These are phyloP conservation scores for Embiotoca jacksoni DNA, from an alignment of 2,113 vertebrate genomes.

Conservation along the genomic window DNA sequence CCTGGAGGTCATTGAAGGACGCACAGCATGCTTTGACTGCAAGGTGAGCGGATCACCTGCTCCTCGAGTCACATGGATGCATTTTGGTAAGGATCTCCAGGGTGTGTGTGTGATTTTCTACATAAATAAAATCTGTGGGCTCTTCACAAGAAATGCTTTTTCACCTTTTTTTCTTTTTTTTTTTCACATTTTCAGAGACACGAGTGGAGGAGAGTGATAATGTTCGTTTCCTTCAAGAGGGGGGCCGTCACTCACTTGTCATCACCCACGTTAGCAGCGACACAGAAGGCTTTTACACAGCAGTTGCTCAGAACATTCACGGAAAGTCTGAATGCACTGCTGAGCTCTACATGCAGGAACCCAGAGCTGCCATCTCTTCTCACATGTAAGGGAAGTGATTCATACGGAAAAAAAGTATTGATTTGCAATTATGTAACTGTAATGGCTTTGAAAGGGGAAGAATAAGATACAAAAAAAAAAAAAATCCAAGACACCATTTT, in stretches of 20 bases:
- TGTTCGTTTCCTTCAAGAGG: slow-evolving; percentile 82
- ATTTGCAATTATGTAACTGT: not conserved
- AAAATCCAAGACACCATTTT: not conserved
- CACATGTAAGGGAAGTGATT: slow-evolving; percentile 85
- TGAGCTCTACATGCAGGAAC: slow-evolving; percentile 93
- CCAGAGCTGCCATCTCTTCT: slow-evolving; percentile 86
- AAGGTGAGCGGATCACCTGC: slow-evolving; percentile 95
- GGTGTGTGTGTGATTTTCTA: not conserved
- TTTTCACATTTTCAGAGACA: slow-evolving; percentile 77
- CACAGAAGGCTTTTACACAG: slow-evolving; percentile 90
- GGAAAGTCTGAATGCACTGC: slow-evolving; percentile 90
- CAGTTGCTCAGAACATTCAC: slow-evolving; percentile 85
- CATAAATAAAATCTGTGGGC: not conserved
- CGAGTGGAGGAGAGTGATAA: slow-evolving; percentile 89
- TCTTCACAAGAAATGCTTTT: not conserved
- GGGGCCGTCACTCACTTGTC: slow-evolving; percentile 90
- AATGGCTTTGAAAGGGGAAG: not conserved
- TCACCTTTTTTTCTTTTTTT: not conserved
- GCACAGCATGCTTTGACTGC: slow-evolving; percentile 90
- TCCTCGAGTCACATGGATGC: slow-evolving; percentile 89
- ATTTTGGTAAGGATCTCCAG: slow-evolving; percentile 87
- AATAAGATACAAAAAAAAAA: not conserved
- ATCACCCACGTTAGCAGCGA: slow-evolving; percentile 87
- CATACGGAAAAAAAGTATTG: not conserved
- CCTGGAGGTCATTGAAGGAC: slow-evolving; percentile 91